These are phyloP conservation scores for Corbicula japonica DNA, from an alignment of 2,888 invertebrate genomes.

Conservation along the genomic window DNA sequence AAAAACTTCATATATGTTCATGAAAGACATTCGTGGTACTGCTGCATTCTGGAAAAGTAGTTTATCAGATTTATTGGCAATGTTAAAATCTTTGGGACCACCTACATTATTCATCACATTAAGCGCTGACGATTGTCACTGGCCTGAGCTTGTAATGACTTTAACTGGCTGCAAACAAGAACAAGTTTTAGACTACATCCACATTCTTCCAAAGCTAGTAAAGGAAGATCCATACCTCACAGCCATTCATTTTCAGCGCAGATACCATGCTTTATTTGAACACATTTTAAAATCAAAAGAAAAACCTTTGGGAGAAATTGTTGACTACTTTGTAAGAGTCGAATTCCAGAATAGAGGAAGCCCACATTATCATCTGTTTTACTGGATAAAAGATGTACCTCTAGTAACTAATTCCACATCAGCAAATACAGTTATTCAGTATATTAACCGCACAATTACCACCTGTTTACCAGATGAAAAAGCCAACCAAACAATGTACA, in stretches of 20 bases:
- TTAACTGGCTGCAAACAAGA: slow-evolving; percentile 5
- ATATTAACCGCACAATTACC: slow-evolving; percentile 30
- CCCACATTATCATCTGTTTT: slow-evolving; percentile 50
- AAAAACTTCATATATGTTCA: slow-evolving; percentile 67
- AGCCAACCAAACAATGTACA: not conserved
- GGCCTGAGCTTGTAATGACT: slow-evolving; percentile 51
- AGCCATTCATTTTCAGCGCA: slow-evolving; percentile 41
- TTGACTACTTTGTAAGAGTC: slow-evolving; percentile 43
- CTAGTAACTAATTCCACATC: not conserved
- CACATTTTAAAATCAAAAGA: slow-evolving; percentile 17
- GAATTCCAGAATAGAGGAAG: slow-evolving; percentile 49
- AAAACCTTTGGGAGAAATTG: slow-evolving; percentile 37
- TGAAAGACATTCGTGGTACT: slow-evolving; percentile 62
- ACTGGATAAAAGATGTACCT: slow-evolving; percentile 45
- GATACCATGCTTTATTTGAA: slow-evolving; percentile 39
- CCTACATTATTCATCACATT: slow-evolving; percentile 61
- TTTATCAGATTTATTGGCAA: slow-evolving; percentile 53
- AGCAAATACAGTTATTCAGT: slow-evolving; percentile 1
- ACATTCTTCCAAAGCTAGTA: slow-evolving; percentile 19
- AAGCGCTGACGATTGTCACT: slow-evolving; percentile 63
- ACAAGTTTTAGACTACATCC: slow-evolving; percentile 4
- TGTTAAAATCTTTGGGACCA: slow-evolving; percentile 47
- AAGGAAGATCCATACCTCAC: slow-evolving; percentile 43
- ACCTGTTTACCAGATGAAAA: slow-evolving; percentile 6
- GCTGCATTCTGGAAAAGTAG: slow-evolving; percentile 55